phyloP scores from a whole-genome alignment of 2,113 vertebrate genomes.

The Gymnorhina tibicen region DNA sequence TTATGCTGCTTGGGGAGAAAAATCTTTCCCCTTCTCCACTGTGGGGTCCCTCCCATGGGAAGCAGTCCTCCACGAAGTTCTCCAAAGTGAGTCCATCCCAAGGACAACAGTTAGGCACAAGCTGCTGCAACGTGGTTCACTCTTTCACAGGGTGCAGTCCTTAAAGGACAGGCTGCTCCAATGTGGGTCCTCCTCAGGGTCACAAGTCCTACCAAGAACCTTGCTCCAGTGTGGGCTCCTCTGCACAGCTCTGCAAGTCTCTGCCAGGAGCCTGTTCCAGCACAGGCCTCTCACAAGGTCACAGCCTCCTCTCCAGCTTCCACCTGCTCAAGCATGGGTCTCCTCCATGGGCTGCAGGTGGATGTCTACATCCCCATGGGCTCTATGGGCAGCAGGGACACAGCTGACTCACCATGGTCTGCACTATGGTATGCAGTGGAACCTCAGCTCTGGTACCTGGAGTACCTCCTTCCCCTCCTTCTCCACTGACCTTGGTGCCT shows the following conservation, averaged over 20 bases:
- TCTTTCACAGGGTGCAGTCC: neutral
- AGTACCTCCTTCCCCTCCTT: neutral
- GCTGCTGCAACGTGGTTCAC: no score
- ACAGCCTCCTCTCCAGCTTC: neutral
- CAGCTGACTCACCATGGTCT: neutral
- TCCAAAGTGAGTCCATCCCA: neutral
- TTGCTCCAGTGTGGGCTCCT: neutral
- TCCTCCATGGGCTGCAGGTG: neutral
- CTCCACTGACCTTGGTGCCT: neutral
- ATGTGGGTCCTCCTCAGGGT: neutral
- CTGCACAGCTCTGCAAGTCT: neutral
- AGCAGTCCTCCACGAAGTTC: rapidly evolving
- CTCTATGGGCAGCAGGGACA: neutral
- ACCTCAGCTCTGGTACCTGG: neutral
- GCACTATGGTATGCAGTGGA: neutral
- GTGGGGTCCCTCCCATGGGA: neutral
- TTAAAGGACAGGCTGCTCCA: neutral
- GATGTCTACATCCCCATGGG: neutral
- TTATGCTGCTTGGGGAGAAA: neutral
- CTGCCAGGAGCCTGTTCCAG: neutral
- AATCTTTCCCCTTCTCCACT: neutral
- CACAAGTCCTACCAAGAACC: neutral
- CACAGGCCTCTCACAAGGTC: neutral
- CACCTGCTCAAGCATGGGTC: no score
- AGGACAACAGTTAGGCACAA: neutral